These are phyloP conservation scores for Epiblema foenella DNA, from an alignment of 2,888 invertebrate species.

Conservation along the genomic window DNA sequence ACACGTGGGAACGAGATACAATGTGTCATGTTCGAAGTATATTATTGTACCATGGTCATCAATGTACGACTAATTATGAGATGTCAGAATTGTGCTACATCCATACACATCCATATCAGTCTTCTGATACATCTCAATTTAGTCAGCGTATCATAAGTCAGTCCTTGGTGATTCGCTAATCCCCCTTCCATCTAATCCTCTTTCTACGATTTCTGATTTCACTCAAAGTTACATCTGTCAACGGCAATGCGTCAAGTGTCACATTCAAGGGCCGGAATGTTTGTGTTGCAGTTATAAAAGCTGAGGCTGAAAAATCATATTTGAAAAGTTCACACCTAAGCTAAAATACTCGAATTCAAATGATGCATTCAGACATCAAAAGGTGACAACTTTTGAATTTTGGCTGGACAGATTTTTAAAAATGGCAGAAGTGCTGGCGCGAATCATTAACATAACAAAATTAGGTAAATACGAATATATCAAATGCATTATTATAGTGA, in stretches of 20 bases:
- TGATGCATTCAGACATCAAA: background rate
- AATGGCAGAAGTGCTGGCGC: slow-evolving; percentile 2
- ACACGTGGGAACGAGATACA: too few relatives aligned
- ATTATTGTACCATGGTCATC: too few relatives aligned
- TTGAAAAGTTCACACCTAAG: background rate
- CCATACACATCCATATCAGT: too few relatives aligned
- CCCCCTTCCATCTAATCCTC: too few relatives aligned
- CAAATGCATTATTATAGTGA: background rate
- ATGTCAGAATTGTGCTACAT: too few relatives aligned
- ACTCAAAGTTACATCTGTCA: too few relatives aligned
- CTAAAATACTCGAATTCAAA: slow-evolving; percentile 25
- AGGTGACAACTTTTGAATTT: background rate
- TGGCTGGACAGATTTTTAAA: background rate
- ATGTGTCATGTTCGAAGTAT: too few relatives aligned
- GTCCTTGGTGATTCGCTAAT: too few relatives aligned
- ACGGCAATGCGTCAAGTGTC: background rate
- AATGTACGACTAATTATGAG: too few relatives aligned
- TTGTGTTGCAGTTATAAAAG: slow-evolving; percentile 6
- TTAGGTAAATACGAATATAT: slow-evolving; percentile 6
- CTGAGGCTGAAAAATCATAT: background rate
- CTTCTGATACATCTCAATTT: too few relatives aligned
- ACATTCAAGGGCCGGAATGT: background rate
- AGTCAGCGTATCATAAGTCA: too few relatives aligned
- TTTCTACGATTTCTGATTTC: too few relatives aligned
- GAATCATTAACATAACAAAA: background rate